Conservation (phyloP, 2,888 invertebrate genomes). For the Mechanitis mazaeus region DNA sequence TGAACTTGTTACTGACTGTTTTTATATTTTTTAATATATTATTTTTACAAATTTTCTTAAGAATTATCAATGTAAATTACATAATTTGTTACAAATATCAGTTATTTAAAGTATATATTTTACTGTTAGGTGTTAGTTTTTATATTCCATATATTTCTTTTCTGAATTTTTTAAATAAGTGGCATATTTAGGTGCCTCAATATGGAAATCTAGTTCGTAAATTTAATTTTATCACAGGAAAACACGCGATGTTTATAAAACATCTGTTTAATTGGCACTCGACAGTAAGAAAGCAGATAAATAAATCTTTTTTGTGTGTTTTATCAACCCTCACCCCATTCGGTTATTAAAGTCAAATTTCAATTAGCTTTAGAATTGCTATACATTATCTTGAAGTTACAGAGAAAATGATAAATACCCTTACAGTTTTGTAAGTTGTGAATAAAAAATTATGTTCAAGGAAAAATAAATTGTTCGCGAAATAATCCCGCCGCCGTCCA, state of each 20-base stretch:
- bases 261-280: conserved; percentile 38
- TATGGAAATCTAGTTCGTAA: conserved; percentile 31
- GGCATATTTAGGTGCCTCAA: conserved; percentile 24
- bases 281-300: conserved; percentile 36
- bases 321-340: conserved; percentile 41
- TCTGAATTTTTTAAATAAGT: not conserved
- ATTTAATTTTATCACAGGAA: conserved; percentile 28
- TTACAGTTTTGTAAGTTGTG: not conserved
- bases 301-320: conserved; percentile 37
- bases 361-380: conserved; percentile 39
- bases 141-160: not conserved
- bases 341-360: conserved; percentile 50
- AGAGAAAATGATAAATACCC: not conserved
- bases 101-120: not conserved
- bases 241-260: conserved; percentile 26
- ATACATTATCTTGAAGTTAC: not conserved
- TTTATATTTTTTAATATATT: too few relatives aligned
- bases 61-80: not conserved
- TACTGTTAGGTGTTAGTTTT: not conserved
- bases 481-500: too few relatives aligned
- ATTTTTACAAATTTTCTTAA: too few relatives aligned
- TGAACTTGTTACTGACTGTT: too few relatives aligned
- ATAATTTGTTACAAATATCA: not conserved
- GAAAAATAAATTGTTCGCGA: too few relatives aligned
- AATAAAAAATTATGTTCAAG: too few relatives aligned